Conservation (phyloP, 2,113 vertebrate species). For the Tenrec ecaudatus region DNA sequence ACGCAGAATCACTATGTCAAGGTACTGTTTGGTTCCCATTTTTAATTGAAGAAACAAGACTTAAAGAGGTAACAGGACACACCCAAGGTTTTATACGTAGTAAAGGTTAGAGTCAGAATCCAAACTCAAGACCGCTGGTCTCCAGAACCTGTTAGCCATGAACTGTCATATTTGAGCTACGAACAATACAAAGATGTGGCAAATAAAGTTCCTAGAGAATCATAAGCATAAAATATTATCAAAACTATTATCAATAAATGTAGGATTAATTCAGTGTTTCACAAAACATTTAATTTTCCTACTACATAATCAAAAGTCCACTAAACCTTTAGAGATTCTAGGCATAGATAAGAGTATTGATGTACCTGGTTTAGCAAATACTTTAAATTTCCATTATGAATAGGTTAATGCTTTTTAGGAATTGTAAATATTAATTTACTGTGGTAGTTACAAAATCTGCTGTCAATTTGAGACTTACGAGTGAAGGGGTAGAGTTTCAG, state of each 20-base stretch:
- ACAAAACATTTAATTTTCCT: background rate
- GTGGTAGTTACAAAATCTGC: too few species aligned
- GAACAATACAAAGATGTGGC: background rate
- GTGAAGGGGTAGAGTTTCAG: too few species aligned
- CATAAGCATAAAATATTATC: background rate
- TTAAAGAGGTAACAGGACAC: background rate
- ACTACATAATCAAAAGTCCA: background rate
- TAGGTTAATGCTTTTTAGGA: background rate
- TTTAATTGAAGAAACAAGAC: slow-evolving; percentile 45
- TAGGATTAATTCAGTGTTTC: background rate
- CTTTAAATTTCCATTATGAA: background rate
- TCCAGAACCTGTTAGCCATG: background rate
- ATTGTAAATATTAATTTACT: background rate
- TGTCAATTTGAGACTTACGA: too few species aligned
- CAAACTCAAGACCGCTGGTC: background rate
- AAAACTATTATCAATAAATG: background rate
- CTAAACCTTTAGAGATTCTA: background rate
- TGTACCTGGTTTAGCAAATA: background rate
- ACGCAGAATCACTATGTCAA: background rate
- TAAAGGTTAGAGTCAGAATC: background rate
- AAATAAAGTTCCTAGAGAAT: slow-evolving; percentile 30
- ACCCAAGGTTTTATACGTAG: background rate
- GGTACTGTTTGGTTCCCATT: slow-evolving; percentile 4
- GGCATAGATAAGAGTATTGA: background rate
- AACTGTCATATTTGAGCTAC: background rate